Conservation (phyloP, 30 jellyfish, hydroid and myxozoan species). For the Cassiopea andromeda region DNA sequence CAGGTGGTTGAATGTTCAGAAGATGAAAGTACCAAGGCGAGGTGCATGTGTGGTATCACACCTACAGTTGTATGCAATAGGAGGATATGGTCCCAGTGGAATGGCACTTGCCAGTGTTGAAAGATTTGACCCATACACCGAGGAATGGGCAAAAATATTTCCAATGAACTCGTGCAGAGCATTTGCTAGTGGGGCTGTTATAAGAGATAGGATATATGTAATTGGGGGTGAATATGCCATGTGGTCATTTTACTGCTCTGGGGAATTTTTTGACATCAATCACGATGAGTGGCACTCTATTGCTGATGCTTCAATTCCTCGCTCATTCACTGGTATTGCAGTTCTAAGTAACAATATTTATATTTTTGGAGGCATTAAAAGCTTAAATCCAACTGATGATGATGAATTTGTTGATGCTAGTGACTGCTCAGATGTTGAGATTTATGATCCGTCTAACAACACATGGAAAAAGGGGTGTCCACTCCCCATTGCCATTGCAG, state of each 20-base stretch:
- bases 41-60: slow-evolving; percentile 97
- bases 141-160: slow-evolving; percentile 96
- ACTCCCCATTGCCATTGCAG: slow-evolving; percentile 89
- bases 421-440: slow-evolving; percentile 91
- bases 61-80: slow-evolving; percentile 87
- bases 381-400: slow-evolving; percentile 62
- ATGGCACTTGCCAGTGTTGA: slow-evolving; percentile 97
- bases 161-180: slow-evolving; percentile 97
- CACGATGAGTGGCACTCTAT: slow-evolving; percentile 94
- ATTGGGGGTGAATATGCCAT: slow-evolving; percentile 98
- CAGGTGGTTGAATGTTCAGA: slow-evolving; percentile 73
- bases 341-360: slow-evolving; percentile 59
- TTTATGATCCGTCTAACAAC: slow-evolving; percentile 61
- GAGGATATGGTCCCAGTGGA: slow-evolving; percentile 95
- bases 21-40: slow-evolving; percentile 89
- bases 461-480: slow-evolving; percentile 81
- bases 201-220: slow-evolving; percentile 86
- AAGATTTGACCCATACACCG: slow-evolving; percentile 85
- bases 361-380: slow-evolving; percentile 91
- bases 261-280: slow-evolving; percentile 84
- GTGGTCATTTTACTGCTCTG: slow-evolving; percentile 99
- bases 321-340: slow-evolving; percentile 85
- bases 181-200: slow-evolving; percentile 92
- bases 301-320: slow-evolving; percentile 87
- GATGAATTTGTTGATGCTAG: slow-evolving; percentile 95